Conservation (phyloP, 2,888 invertebrate species). For the Doris montereyensis region DNA sequence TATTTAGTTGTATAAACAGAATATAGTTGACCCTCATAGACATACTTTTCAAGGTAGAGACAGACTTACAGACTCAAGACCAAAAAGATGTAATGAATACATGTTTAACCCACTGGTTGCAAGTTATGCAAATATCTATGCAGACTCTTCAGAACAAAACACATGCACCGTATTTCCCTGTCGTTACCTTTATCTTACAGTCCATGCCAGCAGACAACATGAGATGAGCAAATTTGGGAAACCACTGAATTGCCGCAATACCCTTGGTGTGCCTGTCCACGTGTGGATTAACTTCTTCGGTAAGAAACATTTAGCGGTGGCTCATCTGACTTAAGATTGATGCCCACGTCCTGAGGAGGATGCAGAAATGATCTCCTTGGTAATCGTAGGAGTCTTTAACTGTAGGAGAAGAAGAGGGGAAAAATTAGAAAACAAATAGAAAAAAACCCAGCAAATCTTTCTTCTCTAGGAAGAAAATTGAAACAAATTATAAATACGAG, state of each 20-base stretch:
- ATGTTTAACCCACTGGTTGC: no score
- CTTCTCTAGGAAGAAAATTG: no score
- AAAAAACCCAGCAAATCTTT: no score
- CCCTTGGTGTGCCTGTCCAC: slow-evolving; percentile 99
- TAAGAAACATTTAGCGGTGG: slow-evolving; percentile 96
- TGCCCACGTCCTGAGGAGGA: slow-evolving; percentile 92
- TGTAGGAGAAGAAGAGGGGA: slow-evolving; percentile 72
- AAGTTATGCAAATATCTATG: no score
- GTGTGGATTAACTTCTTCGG: slow-evolving; percentile 97
- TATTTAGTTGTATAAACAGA: neutral
- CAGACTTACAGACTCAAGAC: no score
- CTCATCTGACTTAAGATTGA: slow-evolving; percentile 87
- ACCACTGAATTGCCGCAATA: slow-evolving; percentile 94
- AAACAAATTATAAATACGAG: no score
- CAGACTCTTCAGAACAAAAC: no score
- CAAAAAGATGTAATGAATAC: no score
- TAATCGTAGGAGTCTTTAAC: slow-evolving; percentile 94
- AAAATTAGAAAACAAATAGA: no score
- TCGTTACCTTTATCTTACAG: slow-evolving; percentile 87
- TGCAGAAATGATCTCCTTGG: slow-evolving; percentile 96
- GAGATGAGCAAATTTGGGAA: slow-evolving; percentile 94
- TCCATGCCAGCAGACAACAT: slow-evolving; percentile 98
- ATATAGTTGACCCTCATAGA: no score
- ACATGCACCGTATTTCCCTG: no score
- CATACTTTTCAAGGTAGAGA: no score